Base-by-base conservation (phyloP, 2,113 vertebrate species). In the Salvator merianae region DNA sequence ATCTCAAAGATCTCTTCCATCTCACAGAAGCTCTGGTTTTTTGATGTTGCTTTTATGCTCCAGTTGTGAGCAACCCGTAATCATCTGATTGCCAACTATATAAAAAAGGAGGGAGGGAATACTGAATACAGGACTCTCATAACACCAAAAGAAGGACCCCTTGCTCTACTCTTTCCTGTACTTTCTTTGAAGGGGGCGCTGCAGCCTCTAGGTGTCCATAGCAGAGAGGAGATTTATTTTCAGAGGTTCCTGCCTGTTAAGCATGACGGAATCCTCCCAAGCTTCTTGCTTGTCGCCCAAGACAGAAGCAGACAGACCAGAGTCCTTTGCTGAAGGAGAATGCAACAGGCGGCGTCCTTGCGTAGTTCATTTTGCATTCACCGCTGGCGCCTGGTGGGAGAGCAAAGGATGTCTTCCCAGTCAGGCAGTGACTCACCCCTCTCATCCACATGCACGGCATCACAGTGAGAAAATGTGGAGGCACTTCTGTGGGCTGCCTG, bases 371-470 rank as follows among this genome's bases (percentile, higher is more conserved):
- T 84, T 59, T 62, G 76, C 53, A 84, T 84, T 59, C 83, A 38
- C 12, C 2, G 16, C 65, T 1, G 28, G 28, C 8, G 20, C 66
- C 71, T 50, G 24, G 77, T 9, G 36, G 77, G 77, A 13, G 68
- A 50, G 50, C 4, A n/a, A 24, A 34, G 79, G 62, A 63, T 43
- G 75, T 50, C 65, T 55, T 16, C 68, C 5, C 50, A 26, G 53
- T 20, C 38, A 72, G 76, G 36, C 68, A 3, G 55, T 84, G 83
- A 79, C 76, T 85, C 83, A 85, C 68, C 83, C 47, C 5, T 20
- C 76, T 76, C 63, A 63, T 84, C 76, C 50, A 24, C 12, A 78
- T 71, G 66, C 75, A 28, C 26, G 1, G n/a, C 26, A 16, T 1
- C 40, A 69, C 24, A 3, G 2, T 13, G 63, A 38, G 34, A 30